Base-by-base conservation (phyloP, 2,797 vertebrate species). In the Pogoniulus pusillus region DNA sequence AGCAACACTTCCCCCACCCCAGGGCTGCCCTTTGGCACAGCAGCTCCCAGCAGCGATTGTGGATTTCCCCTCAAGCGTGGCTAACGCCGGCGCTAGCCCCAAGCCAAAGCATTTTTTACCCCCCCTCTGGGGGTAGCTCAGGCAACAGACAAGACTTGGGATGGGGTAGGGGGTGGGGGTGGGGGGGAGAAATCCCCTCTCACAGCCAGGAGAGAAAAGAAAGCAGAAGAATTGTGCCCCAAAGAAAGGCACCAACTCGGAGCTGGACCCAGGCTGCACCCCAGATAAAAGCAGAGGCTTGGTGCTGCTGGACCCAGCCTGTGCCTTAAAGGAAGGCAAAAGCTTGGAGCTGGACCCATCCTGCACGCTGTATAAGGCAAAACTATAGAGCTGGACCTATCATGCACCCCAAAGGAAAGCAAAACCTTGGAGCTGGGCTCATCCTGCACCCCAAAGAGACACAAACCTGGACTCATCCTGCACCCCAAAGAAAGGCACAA, bases 11-110 rank as follows among this genome's bases (percentile, higher is more conserved):
- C 62, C 27, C 12, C 60, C 22, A 22, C 47, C 22, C 0, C 4
- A 23, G 0, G 5, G 37, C 17, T n/a, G 53, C 69, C 81, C 43
- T n/a, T 20, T 0, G 70, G 58, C 45, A 75, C 35, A 32, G 55
- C 16, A 1, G 43, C 26, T 82, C 29, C 66, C n/a, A 22, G 87
- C 64, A 16, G 57, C 4, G 34, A 93, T 95, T 94, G 93, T 95
- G 86, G 35, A 91, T 95, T 91, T 91, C 89, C 72, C 89, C 68
- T 95, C 86, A 86, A 94, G 93, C 93, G 86, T 96, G 89, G 91
- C 83, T 79, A 95, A 96, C 37, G 3, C 93, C n/a, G 16, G 54
- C 23, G n/a, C 85, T 69, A 7, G 23, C 49, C 17, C 14, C 14
- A 29, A 7, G 80, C 82, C 74, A 79, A 47, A 70, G 79, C 89